phyloP scores from a whole-genome alignment of 2,113 vertebrate species.

The Romanogobio albipinnatus region DNA sequence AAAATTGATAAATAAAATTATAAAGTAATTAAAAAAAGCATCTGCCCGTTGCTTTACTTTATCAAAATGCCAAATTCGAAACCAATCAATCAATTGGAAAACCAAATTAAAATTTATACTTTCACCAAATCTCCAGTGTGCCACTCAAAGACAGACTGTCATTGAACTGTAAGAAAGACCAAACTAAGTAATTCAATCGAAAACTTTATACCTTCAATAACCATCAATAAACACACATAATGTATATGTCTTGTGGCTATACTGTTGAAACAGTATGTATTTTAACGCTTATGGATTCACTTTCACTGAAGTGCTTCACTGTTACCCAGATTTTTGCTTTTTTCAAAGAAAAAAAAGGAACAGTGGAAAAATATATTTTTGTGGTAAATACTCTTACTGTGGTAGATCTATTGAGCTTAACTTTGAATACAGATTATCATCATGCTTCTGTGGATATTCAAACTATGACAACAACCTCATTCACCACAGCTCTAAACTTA shows the following conservation, averaged over 20 bases:
- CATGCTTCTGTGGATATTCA: neutral
- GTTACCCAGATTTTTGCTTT: neutral
- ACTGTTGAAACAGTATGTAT: neutral
- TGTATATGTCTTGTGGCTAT: neutral
- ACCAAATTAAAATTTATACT: neutral
- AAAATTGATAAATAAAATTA: neutral
- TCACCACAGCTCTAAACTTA: conserved; percentile 69
- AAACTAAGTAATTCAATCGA: neutral
- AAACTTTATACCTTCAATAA: neutral
- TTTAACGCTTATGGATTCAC: neutral
- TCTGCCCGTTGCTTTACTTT: too few species aligned
- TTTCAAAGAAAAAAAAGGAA: neutral
- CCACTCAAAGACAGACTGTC: neutral
- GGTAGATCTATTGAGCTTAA: neutral
- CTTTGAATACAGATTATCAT: neutral
- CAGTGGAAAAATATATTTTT: too few species aligned
- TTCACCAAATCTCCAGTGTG: neutral
- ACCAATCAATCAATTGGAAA: too few species aligned
- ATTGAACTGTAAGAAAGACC: neutral
- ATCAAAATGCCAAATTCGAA: neutral
- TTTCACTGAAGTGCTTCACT: neutral
- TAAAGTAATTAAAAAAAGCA: neutral
- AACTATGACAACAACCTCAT: neutral
- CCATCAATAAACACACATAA: neutral
- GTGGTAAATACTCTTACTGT: too few species aligned